Conservation (phyloP, 2,113 vertebrate species). For the Cyprinodon tularosa region DNA sequence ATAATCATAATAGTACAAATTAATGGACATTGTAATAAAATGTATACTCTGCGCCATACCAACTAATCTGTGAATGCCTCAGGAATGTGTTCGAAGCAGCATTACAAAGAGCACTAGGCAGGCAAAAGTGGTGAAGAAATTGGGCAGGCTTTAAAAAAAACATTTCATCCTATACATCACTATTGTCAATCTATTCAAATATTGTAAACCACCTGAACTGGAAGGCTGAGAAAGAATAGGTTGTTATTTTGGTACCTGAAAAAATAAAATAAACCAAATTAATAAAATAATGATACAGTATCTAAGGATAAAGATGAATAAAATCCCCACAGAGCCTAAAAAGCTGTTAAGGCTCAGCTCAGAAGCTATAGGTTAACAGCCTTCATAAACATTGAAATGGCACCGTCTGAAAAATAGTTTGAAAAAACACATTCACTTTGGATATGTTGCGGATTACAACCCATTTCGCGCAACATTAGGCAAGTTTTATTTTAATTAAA, state of each 20-base stretch:
- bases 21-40: not conserved
- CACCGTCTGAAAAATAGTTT: slow-evolving; percentile 57
- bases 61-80: not conserved
- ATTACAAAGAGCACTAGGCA: not conserved
- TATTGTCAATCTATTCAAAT: not conserved
- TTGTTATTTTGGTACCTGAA: no score
- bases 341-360: slow-evolving; percentile 31
- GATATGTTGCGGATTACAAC: slow-evolving; percentile 85
- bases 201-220: not conserved
- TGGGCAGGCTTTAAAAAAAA: no score
- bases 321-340: slow-evolving; percentile 18
- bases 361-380: slow-evolving; percentile 15
- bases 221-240: not conserved
- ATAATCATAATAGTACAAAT: not conserved
- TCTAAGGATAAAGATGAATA: not conserved
- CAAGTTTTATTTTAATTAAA: slow-evolving; percentile 94
- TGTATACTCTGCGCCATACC: not conserved
- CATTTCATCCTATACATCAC: no score
- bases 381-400: slow-evolving; percentile 65
- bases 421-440: slow-evolving; percentile 83
- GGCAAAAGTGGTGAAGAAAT: not conserved
- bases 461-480: slow-evolving; percentile 95
- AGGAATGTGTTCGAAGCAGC: not conserved
- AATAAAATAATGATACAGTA: slow-evolving; percentile 27
- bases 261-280: slow-evolving; percentile 25